Evolutionary conservation across 2,797 vertebrate genomes (phyloP).

Genomic region (Hipposideros larvatus): DNA sequence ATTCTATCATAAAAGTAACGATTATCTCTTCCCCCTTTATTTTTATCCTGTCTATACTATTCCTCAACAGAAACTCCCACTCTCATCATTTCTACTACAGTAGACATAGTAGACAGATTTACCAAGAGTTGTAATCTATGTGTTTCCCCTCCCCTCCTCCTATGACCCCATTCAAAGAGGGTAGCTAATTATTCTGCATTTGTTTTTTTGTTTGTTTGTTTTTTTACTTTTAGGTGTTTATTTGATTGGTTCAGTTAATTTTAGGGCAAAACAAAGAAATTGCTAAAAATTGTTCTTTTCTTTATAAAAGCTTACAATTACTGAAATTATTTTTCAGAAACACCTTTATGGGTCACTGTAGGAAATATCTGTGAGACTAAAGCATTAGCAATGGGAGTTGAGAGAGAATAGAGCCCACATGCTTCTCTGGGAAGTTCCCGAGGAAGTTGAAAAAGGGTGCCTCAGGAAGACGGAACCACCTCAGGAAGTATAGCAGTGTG

Average conservation of each 20-base stretch:
- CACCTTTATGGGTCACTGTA: neutral
- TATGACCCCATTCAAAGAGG: neutral
- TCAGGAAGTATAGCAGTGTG: neutral
- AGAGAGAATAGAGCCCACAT: neutral
- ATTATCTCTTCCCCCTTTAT: neutral
- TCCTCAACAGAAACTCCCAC: neutral
- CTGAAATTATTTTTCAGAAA: constrained; percentile 22
- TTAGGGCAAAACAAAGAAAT: neutral
- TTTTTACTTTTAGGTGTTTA: neutral
- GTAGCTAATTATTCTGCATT: neutral
- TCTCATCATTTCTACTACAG: neutral
- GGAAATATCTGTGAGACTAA: neutral
- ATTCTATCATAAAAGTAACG: neutral
- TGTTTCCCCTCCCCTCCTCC: neutral
- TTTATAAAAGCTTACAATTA: neutral
- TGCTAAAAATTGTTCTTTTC: neutral
- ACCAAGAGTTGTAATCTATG: neutral
- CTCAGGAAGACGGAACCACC: neutral
- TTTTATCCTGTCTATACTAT: neutral
- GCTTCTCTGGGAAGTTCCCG: neutral
- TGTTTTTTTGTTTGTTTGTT: neutral
- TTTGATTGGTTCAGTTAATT: neutral
- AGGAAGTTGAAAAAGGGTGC: neutral
- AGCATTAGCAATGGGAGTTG: neutral
- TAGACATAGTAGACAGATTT: neutral